Conservation (phyloP, 1,140 invertebrate species). For the Formica selysi region DNA sequence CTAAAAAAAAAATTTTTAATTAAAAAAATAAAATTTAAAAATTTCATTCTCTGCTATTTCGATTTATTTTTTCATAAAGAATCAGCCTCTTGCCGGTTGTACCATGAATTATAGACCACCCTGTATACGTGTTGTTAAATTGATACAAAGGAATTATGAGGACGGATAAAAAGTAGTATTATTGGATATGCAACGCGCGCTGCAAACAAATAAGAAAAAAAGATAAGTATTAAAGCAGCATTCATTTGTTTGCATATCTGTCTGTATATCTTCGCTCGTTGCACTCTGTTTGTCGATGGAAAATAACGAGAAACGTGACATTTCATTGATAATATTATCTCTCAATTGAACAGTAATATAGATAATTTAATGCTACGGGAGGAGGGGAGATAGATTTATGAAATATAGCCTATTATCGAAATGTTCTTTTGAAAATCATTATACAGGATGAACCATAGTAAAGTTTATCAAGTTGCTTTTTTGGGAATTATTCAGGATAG, state of each 20-base stretch:
- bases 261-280: not conserved
- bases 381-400: not conserved
- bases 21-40: no score
- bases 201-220: not conserved
- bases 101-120: no score
- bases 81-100: no score
- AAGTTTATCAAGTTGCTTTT: no score
- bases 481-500: no score
- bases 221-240: not conserved
- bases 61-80: no score
- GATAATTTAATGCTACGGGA: not conserved
- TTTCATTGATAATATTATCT: conserved; percentile 15
- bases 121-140: not conserved
- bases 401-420: not conserved
- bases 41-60: no score
- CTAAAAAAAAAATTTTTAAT: no score
- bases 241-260: conserved; percentile 6
- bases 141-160: not conserved
- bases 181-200: not conserved
- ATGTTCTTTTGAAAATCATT: not conserved
- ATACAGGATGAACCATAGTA: no score
- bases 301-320: not conserved
- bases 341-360: not conserved
- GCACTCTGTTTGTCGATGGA: not conserved
- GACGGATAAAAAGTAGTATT: not conserved